Evolutionary conservation across 2,113 vertebrate genomes (phyloP).

Genomic region (Upupa epops): DNA sequence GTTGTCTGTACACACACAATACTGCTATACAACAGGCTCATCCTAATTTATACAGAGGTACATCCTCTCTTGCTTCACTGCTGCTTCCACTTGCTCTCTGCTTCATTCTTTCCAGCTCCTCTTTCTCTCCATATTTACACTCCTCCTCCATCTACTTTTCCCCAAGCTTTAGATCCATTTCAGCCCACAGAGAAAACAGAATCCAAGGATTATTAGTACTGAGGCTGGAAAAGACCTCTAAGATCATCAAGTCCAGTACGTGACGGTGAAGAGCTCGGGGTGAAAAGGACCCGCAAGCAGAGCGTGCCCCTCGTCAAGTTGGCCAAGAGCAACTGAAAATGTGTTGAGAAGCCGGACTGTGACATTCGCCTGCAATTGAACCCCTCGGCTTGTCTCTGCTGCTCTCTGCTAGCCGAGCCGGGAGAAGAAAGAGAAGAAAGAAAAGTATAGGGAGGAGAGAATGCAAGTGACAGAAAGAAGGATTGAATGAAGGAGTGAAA

Average conservation of each 20-base stretch:
- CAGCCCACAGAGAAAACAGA: neutral
- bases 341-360: conserved; percentile 6
- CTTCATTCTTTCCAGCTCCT: neutral
- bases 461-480: conserved; percentile 63
- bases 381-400: neutral
- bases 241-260: neutral
- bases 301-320: neutral
- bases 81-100: neutral
- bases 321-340: neutral
- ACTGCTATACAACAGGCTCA: too few species aligned
- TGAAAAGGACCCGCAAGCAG: neutral
- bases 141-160: neutral
- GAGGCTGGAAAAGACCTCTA: too few species aligned
- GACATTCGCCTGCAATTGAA: conserved; percentile 45
- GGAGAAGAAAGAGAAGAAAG: conserved; percentile 57
- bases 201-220: too few species aligned
- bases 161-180: neutral
- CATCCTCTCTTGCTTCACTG: neutral
- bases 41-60: too few species aligned
- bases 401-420: neutral
- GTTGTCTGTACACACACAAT: neutral
- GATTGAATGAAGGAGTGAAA: conserved; percentile 58
- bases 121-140: neutral
- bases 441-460: conserved; percentile 13
- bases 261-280: neutral